A percentile compares a stretch with the other conserved stretches of the same genome.
Evolutionary conservation across 2,797 vertebrate species (phyloP).

Genomic region (Anas bernieri): DNA sequence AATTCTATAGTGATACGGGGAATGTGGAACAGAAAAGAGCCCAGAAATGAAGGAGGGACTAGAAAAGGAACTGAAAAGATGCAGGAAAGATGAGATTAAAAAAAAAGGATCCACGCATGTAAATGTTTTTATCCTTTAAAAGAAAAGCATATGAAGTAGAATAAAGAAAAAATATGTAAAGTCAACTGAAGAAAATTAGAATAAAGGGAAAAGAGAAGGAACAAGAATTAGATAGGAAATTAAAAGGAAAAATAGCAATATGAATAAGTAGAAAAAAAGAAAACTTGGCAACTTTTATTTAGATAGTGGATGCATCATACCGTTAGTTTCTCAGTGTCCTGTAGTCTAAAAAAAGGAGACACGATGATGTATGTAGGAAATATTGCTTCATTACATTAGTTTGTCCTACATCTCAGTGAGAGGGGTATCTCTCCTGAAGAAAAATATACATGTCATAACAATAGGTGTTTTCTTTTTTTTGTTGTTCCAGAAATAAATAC

Average conservation of each 20-base stretch:
- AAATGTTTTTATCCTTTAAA: neutral
- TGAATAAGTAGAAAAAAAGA: neutral
- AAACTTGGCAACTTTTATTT: neutral
- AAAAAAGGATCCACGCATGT: neutral
- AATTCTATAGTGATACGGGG: neutral
- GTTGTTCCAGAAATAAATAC: neutral
- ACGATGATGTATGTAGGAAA: neutral
- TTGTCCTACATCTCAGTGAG: neutral
- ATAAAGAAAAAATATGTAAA: neutral
- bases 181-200: neutral
- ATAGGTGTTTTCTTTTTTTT: neutral
- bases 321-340: neutral
- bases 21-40: neutral
- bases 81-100: neutral
- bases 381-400: neutral
- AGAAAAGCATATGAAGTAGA: neutral
- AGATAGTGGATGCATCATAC: neutral
- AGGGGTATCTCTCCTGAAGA: neutral
- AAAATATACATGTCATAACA: neutral
- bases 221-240: neutral
- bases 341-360: neutral
- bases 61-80: neutral
- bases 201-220: neutral
- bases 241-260: neutral
- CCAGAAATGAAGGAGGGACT: neutral